These are phyloP conservation scores for Conus canariensis DNA, from an alignment of 2,888 invertebrate species.

Conservation along the genomic window DNA sequence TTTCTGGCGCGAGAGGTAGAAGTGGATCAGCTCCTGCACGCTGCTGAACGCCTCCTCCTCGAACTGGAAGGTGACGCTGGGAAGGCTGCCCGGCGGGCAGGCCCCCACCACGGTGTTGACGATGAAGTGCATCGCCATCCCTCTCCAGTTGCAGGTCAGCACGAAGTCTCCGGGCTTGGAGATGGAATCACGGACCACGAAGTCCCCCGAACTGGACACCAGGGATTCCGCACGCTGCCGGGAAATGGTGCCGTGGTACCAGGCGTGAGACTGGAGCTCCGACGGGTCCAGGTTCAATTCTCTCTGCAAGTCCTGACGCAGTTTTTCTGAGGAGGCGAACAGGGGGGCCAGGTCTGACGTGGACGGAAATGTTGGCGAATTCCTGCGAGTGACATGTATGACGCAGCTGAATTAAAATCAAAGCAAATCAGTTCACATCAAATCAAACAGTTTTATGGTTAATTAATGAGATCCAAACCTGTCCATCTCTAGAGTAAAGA, in stretches of 20 bases:
- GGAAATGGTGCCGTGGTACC: slow-evolving; percentile 89
- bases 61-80: slow-evolving; percentile 90
- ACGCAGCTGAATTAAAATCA: background rate
- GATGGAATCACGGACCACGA: slow-evolving; percentile 93
- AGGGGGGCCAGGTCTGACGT: slow-evolving; percentile 65
- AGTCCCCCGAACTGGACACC: slow-evolving; percentile 88
- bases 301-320: slow-evolving; percentile 64
- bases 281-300: slow-evolving; percentile 68
- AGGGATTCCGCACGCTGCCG: slow-evolving; percentile 90
- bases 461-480: too few species aligned
- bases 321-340: slow-evolving; percentile 61
- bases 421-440: background rate
- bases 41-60: slow-evolving; percentile 96
- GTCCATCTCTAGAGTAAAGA: too few species aligned
- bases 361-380: slow-evolving; percentile 50
- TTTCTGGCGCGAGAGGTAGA: slow-evolving; percentile 93
- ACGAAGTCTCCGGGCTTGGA: slow-evolving; percentile 97
- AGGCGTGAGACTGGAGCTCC: slow-evolving; percentile 65
- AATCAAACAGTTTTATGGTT: background rate
- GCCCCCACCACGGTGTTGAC: slow-evolving; percentile 84
- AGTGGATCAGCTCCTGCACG: slow-evolving; percentile 91
- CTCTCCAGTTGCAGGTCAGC: slow-evolving; percentile 90
- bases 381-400: slow-evolving; percentile 35
- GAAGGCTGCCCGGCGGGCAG: slow-evolving; percentile 60
- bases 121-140: slow-evolving; percentile 92